phyloP scores from a whole-genome alignment of 1,140 invertebrate genomes.

The Drosophila pachea region DNA sequence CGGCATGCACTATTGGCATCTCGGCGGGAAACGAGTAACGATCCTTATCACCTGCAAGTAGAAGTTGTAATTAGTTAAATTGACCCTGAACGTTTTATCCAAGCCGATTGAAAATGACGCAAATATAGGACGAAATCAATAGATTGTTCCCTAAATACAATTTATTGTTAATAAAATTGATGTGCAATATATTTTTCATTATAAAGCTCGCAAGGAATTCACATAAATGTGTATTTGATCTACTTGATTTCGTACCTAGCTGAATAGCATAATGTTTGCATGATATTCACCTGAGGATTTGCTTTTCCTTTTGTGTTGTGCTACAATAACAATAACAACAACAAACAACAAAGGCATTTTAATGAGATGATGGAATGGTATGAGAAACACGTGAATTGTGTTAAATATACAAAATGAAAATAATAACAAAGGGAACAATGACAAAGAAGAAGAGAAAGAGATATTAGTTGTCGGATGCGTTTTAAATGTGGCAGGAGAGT shows the following conservation, averaged over 20 bases:
- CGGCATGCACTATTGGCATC: slow-evolving; percentile 93
- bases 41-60: slow-evolving; percentile 88
- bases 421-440: slow-evolving; percentile 13
- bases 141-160: not conserved
- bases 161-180: not conserved
- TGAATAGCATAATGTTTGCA: slow-evolving; percentile 19
- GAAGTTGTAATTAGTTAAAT: slow-evolving; percentile 23
- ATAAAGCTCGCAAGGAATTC: not conserved
- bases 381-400: slow-evolving; percentile 18
- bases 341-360: slow-evolving; percentile 63
- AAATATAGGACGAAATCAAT: not conserved
- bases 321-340: slow-evolving; percentile 71
- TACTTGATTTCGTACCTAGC: not conserved
- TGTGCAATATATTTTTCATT: too few species aligned
- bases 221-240: not conserved
- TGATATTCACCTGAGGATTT: slow-evolving; percentile 78
- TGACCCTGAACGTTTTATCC: not conserved
- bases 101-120: slow-evolving; percentile 3
- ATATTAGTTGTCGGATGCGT: slow-evolving; percentile 35
- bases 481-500: slow-evolving; percentile 27
- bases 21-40: slow-evolving; percentile 91
- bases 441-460: slow-evolving; percentile 45
- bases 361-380: slow-evolving; percentile 38
- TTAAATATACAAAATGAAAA: slow-evolving; percentile 10
- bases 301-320: slow-evolving; percentile 81